Evolutionary conservation across 1,140 invertebrate genomes (phyloP).

Genomic region (Scaptomyza hsui): DNA sequence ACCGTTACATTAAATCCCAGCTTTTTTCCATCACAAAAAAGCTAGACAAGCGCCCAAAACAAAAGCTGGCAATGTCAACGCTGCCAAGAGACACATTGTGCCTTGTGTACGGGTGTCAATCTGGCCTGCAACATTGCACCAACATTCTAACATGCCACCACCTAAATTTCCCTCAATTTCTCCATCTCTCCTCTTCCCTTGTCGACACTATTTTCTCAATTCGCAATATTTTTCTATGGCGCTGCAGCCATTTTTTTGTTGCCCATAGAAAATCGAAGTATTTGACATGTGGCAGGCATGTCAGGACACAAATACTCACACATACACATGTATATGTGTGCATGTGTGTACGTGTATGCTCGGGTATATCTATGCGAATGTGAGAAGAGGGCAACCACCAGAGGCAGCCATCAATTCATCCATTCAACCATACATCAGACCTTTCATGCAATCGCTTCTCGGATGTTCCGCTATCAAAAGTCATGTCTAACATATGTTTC

Average conservation of each 20-base stretch:
- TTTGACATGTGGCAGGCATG: constrained; percentile 71
- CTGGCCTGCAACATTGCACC: constrained; percentile 10
- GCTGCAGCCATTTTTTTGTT: constrained; percentile 13
- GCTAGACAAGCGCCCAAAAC: background rate
- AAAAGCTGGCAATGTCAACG: constrained; percentile 18
- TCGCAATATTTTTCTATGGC: constrained; percentile 36
- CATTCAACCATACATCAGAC: constrained; percentile 18
- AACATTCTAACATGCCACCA: background rate
- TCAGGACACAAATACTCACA: constrained; percentile 24
- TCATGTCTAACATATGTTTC: background rate
- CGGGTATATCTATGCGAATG: background rate
- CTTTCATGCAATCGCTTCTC: constrained; percentile 14
- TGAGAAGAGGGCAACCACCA: constrained; percentile 16
- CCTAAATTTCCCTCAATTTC: background rate
- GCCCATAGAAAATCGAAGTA: constrained; percentile 58
- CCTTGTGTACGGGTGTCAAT: constrained; percentile 13
- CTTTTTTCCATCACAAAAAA: background rate
- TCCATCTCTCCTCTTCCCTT: too few species aligned
- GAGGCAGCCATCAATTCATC: constrained; percentile 17
- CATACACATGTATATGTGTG: constrained; percentile 1
- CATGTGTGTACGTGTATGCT: constrained; percentile 14
- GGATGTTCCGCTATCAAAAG: background rate
- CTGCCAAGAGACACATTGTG: background rate
- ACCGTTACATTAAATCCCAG: background rate
- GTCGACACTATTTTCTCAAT: background rate